Percentiles rank a stretch among this genome's conserved stretches.
phyloP scores from a whole-genome alignment of 2,888 invertebrate species.

The Ectemnius cavifrons region DNA sequence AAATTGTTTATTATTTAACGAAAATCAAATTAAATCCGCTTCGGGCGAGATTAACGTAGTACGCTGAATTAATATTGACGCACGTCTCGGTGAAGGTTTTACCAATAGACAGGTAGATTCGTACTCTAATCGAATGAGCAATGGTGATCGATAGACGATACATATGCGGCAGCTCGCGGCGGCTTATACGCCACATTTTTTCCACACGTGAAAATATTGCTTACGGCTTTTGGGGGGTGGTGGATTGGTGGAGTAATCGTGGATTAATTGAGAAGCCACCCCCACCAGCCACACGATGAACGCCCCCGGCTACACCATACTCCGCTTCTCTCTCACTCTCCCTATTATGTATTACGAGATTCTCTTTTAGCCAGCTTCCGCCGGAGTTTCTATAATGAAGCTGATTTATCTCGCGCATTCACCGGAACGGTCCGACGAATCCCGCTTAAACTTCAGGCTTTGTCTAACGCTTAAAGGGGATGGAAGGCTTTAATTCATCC shows the following conservation, averaged over 20 bases:
- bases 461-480: slow-evolving; percentile 61
- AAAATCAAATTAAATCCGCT: neutral
- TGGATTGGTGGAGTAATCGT: slow-evolving; percentile 37
- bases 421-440: slow-evolving; percentile 55
- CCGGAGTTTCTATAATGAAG: slow-evolving; percentile 60
- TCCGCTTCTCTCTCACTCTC: neutral
- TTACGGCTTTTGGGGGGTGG: neutral
- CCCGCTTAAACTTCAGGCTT: slow-evolving; percentile 61
- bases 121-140: slow-evolving; percentile 4
- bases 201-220: slow-evolving; percentile 1
- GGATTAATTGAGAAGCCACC: slow-evolving; percentile 55
- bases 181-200: neutral
- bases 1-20: neutral
- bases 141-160: slow-evolving; percentile 2
- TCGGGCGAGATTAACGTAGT: neutral
- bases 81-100: neutral
- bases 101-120: neutral
- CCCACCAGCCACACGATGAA: neutral
- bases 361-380: slow-evolving; percentile 56
- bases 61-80: slow-evolving; percentile 1
- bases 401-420: slow-evolving; percentile 65
- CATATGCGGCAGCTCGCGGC: neutral
- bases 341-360: slow-evolving; percentile 57
- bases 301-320: slow-evolving; percentile 40
- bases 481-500: slow-evolving; percentile 54